Evolutionary conservation across 92 coral and sea anemone genomes (phyloP).

Genomic region (Porites divaricata): DNA sequence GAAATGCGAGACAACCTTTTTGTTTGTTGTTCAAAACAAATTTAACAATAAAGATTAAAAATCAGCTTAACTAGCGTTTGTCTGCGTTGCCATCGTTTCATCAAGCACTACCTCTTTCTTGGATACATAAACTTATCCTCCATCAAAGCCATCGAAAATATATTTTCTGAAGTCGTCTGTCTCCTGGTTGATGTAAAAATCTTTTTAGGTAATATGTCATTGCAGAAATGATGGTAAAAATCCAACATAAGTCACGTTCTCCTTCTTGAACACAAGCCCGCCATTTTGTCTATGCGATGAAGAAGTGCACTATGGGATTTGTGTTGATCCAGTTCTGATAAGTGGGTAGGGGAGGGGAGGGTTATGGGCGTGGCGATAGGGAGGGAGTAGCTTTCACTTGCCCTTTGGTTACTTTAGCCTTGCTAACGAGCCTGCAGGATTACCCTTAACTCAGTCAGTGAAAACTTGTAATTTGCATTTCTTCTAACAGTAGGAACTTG

Average conservation of each 20-base stretch:
- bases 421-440: too few species aligned
- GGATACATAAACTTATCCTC: constrained; percentile 68
- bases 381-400: too few species aligned
- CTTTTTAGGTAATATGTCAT: neutral
- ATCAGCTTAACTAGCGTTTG: neutral
- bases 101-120: constrained; percentile 57
- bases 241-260: neutral
- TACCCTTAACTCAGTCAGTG: too few species aligned
- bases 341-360: neutral
- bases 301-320: constrained; percentile 63
- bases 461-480: too few species aligned
- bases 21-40: neutral
- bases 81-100: constrained; percentile 58
- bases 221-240: neutral
- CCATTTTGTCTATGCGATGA: constrained; percentile 55
- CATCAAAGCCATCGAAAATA: constrained; percentile 74
- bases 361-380: too few species aligned
- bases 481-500: too few species aligned
- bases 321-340: neutral
- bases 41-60: too few species aligned
- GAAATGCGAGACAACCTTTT: neutral
- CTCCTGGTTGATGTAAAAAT: neutral
- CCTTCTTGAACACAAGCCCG: constrained; percentile 35
- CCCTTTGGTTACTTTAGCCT: too few species aligned
- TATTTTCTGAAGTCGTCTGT: neutral